phyloP scores from a whole-genome alignment of 2,797 vertebrate genomes.

The Trachops cirrhosus region DNA sequence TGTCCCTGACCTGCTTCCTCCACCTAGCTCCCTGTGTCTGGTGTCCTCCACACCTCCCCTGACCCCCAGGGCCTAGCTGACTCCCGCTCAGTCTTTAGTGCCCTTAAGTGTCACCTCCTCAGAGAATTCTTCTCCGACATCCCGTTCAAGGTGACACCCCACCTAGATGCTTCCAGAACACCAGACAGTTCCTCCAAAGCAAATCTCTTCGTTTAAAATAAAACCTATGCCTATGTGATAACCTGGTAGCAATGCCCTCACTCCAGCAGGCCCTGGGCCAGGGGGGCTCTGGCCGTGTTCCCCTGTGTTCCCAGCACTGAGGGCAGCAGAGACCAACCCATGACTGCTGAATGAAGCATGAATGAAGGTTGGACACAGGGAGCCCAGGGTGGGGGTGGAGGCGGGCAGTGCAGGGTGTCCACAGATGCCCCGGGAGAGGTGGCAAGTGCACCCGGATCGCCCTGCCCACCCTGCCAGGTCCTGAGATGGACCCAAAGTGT shows the following conservation, averaged over 20 bases:
- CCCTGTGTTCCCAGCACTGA: neutral
- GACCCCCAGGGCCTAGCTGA: neutral
- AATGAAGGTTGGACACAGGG: fast-evolving
- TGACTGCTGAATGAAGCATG: neutral
- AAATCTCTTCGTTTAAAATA: neutral
- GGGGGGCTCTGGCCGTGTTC: fast-evolving
- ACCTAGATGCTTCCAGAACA: neutral
- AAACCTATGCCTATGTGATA: neutral
- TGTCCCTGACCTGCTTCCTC: neutral
- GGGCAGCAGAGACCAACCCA: neutral
- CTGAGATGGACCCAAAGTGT: neutral
- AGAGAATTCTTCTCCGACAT: neutral
- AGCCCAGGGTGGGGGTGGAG: neutral
- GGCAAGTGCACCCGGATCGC: neutral
- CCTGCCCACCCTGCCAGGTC: neutral
- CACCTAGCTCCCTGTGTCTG: neutral
- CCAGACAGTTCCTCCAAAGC: neutral
- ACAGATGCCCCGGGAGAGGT: neutral
- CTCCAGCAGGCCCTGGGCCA: neutral
- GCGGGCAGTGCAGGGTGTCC: neutral
- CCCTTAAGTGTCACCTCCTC: neutral
- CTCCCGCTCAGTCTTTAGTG: neutral
- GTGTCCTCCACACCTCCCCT: neutral
- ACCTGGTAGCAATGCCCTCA: neutral
- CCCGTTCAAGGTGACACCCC: neutral